Percentiles rank a stretch among this genome's conserved stretches.
phyloP scores from a whole-genome alignment of 2,113 vertebrate genomes.

The Phoxinus phoxinus region DNA sequence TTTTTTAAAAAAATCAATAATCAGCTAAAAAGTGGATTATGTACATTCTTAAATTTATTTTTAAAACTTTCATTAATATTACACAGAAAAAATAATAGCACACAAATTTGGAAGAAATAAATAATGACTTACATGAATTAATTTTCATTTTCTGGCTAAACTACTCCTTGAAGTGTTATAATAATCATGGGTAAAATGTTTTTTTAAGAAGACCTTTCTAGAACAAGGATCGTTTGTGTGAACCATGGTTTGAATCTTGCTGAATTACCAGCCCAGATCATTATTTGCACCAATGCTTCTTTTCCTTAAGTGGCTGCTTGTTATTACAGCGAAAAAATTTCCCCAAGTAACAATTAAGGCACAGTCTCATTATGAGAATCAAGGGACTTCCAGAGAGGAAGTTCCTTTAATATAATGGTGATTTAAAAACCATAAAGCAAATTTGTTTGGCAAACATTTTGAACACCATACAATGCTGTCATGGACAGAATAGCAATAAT shows the following conservation, averaged over 20 bases:
- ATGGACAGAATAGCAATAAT: conserved; percentile 8
- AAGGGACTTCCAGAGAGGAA: conserved; percentile 29
- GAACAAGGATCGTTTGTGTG: background rate
- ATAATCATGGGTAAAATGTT: background rate
- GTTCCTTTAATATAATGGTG: conserved; percentile 2
- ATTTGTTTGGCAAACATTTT: background rate
- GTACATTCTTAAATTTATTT: background rate
- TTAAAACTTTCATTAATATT: background rate
- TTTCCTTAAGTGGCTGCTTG: background rate
- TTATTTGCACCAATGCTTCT: background rate
- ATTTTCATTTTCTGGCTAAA: too few relatives aligned
- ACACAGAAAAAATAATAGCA: background rate
- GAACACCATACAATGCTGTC: background rate
- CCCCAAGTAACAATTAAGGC: conserved; percentile 22
- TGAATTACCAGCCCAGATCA: background rate
- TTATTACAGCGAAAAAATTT: conserved; percentile 22
- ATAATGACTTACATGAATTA: background rate
- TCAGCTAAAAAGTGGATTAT: background rate
- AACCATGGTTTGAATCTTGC: background rate
- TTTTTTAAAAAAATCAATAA: too few relatives aligned
- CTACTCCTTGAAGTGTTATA: background rate
- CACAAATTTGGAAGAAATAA: background rate
- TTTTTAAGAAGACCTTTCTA: background rate
- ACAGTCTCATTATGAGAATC: conserved; percentile 31
- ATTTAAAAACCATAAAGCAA: conserved; percentile 3